Evolutionary conservation across 2,888 invertebrate genomes (phyloP), one percentile per base, ranked within the genome.

Genomic region (Spisula subtruncata): DNA sequence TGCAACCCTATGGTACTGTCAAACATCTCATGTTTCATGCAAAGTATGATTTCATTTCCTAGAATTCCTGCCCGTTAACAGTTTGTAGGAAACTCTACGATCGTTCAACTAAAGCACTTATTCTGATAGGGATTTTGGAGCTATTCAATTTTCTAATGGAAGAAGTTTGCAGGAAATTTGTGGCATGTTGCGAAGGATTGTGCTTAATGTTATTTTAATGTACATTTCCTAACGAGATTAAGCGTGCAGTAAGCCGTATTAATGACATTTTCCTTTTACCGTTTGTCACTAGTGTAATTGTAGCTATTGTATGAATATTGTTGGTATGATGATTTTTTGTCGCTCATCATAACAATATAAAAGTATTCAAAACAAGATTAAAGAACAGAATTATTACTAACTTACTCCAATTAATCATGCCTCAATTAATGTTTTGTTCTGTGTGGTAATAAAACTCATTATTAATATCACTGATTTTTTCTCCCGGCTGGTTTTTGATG

Each of bases 401-500:
- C 75, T 35, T 75, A 35, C 25, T 35, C 75, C 25, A 14, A 75
- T 35, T 75, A 6, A 32, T 32, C 35, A 35, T 5, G 35, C 32
- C 10, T 75, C 75, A 75, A 25, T 75, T 35, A 0, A 18, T 32
- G 75, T 35, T 75, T 75, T 75, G 32, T 75, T 32, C 75, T 32
- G 32, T 18, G n/a, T 32, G 32, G 29, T 75, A 75, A 75, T 75
- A 18, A 32, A 75, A 32, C 8, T 90, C 86, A 79, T 71, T 71
- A 85, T 71, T 75, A 89, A 91, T 91, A 86, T 89, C 88, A 66
- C 86, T 48, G 85, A 83, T 86, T 80, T 66, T 56, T 75, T 75
- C 8, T 25, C 25, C 25, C 25, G 20, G 60, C 60, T 60, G 10
- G 18, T 75, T 75, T 75, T 35, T 32, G 35, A 12, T 75, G 75